Conservation (phyloP, 2,113 vertebrate genomes). For the Epinephelus moara region DNA sequence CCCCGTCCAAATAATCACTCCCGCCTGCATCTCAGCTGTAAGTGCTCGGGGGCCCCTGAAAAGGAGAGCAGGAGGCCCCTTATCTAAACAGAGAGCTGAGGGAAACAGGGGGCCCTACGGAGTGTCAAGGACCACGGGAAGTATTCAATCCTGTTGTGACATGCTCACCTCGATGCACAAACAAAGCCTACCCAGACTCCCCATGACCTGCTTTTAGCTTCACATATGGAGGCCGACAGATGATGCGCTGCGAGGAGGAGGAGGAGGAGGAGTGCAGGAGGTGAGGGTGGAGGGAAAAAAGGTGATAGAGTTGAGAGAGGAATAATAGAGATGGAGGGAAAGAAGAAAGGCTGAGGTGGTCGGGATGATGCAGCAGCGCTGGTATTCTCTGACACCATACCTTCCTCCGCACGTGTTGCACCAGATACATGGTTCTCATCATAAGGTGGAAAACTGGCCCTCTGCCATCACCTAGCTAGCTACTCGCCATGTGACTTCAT, state of each 20-base stretch:
- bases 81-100: slow-evolving; percentile 71
- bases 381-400: slow-evolving; percentile 67
- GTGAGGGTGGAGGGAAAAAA: neutral
- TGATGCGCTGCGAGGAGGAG: neutral
- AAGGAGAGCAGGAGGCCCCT: slow-evolving; percentile 50
- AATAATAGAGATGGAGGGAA: slow-evolving; percentile 9
- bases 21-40: slow-evolving; percentile 75
- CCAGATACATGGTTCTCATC: slow-evolving; percentile 75
- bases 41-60: slow-evolving; percentile 65
- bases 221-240: slow-evolving; percentile 28
- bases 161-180: slow-evolving; percentile 64
- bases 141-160: slow-evolving; percentile 79
- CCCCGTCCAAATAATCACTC: slow-evolving; percentile 73
- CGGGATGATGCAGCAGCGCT: slow-evolving; percentile 43
- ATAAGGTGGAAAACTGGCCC: slow-evolving; percentile 65
- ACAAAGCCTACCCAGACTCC: slow-evolving; percentile 46
- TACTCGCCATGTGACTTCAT: slow-evolving; percentile 69
- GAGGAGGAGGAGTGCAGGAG: too few species aligned
- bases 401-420: slow-evolving; percentile 64
- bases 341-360: slow-evolving; percentile 32
- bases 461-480: slow-evolving; percentile 49
- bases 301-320: neutral
- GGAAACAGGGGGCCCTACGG: slow-evolving; percentile 37
- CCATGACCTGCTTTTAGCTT: slow-evolving; percentile 44
- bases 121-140: slow-evolving; percentile 75